Percentiles rank a stretch among this genome's conserved stretches.
Conservation (phyloP, 37 sponge, comb jelly and placozoan genomes). For the Hexactinellida sp. region DNA sequence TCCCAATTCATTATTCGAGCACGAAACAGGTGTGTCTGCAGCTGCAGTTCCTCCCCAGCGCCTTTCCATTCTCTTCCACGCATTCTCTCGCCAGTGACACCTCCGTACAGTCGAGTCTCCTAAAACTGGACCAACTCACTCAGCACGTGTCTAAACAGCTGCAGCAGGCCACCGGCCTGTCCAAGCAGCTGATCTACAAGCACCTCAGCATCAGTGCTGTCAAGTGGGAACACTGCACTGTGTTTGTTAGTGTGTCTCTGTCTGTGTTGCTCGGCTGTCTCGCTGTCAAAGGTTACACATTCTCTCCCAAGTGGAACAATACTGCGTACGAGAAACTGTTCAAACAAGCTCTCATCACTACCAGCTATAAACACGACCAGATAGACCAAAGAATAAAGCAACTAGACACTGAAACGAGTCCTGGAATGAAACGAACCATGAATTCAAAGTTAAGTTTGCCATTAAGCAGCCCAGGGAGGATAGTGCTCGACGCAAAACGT, state of each 20-base stretch:
- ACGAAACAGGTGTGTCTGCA: background rate
- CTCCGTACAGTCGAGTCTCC: background rate
- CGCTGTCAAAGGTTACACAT: background rate
- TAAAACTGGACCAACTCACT: background rate
- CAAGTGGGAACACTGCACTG: background rate
- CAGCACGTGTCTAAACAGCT: background rate
- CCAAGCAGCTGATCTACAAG: background rate
- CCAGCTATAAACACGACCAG: conserved; percentile 2
- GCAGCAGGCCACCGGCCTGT: background rate
- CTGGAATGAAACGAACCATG: background rate
- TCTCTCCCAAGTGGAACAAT: background rate
- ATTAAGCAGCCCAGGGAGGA: background rate
- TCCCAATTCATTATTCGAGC: background rate
- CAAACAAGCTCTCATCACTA: background rate
- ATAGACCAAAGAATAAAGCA: background rate
- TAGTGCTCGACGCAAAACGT: background rate
- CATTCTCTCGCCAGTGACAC: background rate
- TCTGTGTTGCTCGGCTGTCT: background rate
- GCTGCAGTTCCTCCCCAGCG: background rate
- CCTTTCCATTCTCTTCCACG: background rate
- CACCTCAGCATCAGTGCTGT: background rate
- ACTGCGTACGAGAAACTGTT: background rate
- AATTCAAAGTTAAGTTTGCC: background rate
- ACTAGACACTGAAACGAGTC: background rate
- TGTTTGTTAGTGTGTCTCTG: background rate